A percentile compares a stretch with the other conserved stretches of the same genome.
Evolutionary conservation across 2,888 invertebrate species (phyloP).

Genomic region (Netelia melanura): DNA sequence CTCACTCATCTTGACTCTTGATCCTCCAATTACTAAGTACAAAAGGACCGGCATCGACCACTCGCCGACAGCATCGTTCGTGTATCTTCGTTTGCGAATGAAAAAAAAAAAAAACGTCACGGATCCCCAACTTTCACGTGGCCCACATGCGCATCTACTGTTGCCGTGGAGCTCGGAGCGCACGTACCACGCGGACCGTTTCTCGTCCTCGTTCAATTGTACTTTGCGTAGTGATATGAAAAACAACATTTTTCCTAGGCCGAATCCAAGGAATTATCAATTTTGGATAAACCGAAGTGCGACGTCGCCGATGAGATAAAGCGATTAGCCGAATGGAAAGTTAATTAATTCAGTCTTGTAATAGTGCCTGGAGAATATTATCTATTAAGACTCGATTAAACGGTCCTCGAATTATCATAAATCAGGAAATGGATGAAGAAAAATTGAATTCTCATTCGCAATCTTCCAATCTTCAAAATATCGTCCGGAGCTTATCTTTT

Average conservation of each 20-base stretch:
- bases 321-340: neutral
- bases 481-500: too few species aligned
- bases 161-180: slow-evolving; percentile 60
- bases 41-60: slow-evolving; percentile 64
- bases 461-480: too few species aligned
- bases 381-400: too few species aligned
- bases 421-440: too few species aligned
- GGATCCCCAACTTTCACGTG: slow-evolving; percentile 81
- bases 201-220: slow-evolving; percentile 67
- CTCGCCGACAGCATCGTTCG: slow-evolving; percentile 34
- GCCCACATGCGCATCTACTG: slow-evolving; percentile 79
- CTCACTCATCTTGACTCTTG: slow-evolving; percentile 59
- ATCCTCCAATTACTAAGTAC: slow-evolving; percentile 68
- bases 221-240: slow-evolving; percentile 43
- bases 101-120: slow-evolving; percentile 57
- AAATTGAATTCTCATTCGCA: too few species aligned
- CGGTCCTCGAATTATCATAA: too few species aligned
- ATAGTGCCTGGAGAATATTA: too few species aligned
- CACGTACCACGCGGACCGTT: slow-evolving; percentile 66
- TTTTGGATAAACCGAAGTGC: too few species aligned
- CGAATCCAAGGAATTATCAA: too few species aligned
- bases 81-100: slow-evolving; percentile 51
- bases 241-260: neutral
- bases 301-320: neutral
- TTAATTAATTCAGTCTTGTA: too few species aligned